A percentile compares a stretch with the other conserved stretches of the same genome.
Evolutionary conservation across 2,888 invertebrate genomes (phyloP).

Genomic region (Patella pellucida): DNA sequence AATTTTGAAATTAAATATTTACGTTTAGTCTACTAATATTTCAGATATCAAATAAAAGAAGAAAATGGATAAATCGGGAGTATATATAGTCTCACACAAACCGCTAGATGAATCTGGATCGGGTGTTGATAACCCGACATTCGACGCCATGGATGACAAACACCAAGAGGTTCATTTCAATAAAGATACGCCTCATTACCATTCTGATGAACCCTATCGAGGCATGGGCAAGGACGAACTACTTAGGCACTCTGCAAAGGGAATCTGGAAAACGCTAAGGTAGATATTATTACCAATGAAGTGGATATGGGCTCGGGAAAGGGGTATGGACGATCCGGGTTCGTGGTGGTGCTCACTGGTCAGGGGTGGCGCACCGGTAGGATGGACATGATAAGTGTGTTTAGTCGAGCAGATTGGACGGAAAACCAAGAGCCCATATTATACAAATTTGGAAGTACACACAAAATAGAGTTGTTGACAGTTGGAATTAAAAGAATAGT

Average conservation of each 20-base stretch:
- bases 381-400: too few relatives aligned
- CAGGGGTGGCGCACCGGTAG: too few relatives aligned
- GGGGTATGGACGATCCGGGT: too few relatives aligned
- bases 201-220: slow-evolving; percentile 41
- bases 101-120: neutral
- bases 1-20: too few relatives aligned
- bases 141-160: neutral
- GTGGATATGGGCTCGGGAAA: too few relatives aligned
- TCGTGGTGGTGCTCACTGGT: too few relatives aligned
- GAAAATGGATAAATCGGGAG: slow-evolving; percentile 2
- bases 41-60: neutral
- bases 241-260: slow-evolving; percentile 57
- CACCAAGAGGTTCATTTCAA: neutral
- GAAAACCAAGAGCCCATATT: too few relatives aligned
- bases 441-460: too few relatives aligned
- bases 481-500: too few relatives aligned
- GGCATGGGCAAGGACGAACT: slow-evolving; percentile 70
- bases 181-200: neutral
- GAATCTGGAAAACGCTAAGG: slow-evolving; percentile 64
- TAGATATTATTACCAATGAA: neutral
- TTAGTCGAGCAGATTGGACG: too few relatives aligned
- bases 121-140: neutral
- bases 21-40: too few relatives aligned
- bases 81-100: neutral
- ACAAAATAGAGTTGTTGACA: too few relatives aligned